Evolutionary conservation across 2,797 vertebrate genomes (phyloP), one percentile per base, ranked within the genome.

Genomic region (Tauraco hartlaubi): DNA sequence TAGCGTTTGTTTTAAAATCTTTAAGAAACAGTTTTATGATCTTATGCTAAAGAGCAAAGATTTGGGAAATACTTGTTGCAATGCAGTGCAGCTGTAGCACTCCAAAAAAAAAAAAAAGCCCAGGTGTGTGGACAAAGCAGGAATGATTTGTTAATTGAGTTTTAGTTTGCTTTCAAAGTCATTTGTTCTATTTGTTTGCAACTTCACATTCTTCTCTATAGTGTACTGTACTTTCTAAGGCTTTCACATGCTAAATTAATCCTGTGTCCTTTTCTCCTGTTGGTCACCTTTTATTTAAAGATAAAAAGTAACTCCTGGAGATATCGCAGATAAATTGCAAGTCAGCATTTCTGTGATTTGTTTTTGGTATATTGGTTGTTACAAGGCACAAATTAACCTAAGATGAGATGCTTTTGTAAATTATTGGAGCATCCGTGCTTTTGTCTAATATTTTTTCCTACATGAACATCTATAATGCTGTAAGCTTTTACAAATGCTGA

Each of bases 341-440:
- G 78, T 88, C 92, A 91, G 78, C 75, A 62, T 84, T 92, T 89
- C 78, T 91, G 68, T 83, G 73, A 81, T 91, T 68, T 84, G 88
- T 92, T 88, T 84, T 80, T 85, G 59, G 22, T 92, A 6, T 52
- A 76, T n/a, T 64, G 26, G 44, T 48, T 94, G 54, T 88, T 87
- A 72, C 77, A 94, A 55, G 74, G 58, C 71, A 79, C 64, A 76
- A 84, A 94, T 93, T 92, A 89, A 86, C 67, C 49, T 52, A 25
- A 51, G 59, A 79, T 68, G 83, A 90, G 59, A 71, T 90, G 64
- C 56, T 92, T 94, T 83, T 91, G 41, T 94, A 93, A 91, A 86
- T 89, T 83, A 74, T 16, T 67, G 59, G 35, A 59, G 37, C 72
- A 78, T 63, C 85, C 66, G 88, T 94, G 62, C 83, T 86, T 86